These are phyloP conservation scores for Grammomys dolichurus DNA, from an alignment of 2,113 vertebrate genomes.

Conservation along the genomic window DNA sequence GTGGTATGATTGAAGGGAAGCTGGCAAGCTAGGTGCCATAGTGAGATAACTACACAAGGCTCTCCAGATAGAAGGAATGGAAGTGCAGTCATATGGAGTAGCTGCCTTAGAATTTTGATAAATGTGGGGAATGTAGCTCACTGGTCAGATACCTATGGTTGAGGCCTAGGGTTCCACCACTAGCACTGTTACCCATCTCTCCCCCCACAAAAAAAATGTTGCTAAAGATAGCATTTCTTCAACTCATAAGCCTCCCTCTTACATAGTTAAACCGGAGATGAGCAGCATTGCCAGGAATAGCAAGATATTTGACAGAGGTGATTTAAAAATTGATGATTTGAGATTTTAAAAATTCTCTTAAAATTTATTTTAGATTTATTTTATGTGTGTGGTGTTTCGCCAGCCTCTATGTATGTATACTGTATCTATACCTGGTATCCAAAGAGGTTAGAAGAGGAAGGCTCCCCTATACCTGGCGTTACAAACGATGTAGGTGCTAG, in stretches of 20 bases:
- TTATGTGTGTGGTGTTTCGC: not conserved
- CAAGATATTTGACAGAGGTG: conserved; percentile 34
- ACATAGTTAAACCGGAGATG: not conserved
- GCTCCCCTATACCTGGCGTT: not conserved
- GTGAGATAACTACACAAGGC: not conserved
- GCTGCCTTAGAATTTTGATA: not conserved
- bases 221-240: not conserved
- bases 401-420: not conserved
- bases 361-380: not conserved
- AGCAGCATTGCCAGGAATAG: not conserved
- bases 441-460: not conserved
- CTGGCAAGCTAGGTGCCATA: not conserved
- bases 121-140: not conserved
- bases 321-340: not conserved
- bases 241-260: not conserved
- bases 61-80: not conserved
- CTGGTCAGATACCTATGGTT: not conserved
- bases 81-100: not conserved
- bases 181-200: not conserved
- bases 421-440: not conserved
- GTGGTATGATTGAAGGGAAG: not conserved
- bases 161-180: not conserved
- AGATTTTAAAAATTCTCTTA: not conserved
- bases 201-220: not conserved
- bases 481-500: not conserved